Evolutionary conservation across 2,797 vertebrate genomes (phyloP).

Genomic region (Ctenopoma kingsleyae): DNA sequence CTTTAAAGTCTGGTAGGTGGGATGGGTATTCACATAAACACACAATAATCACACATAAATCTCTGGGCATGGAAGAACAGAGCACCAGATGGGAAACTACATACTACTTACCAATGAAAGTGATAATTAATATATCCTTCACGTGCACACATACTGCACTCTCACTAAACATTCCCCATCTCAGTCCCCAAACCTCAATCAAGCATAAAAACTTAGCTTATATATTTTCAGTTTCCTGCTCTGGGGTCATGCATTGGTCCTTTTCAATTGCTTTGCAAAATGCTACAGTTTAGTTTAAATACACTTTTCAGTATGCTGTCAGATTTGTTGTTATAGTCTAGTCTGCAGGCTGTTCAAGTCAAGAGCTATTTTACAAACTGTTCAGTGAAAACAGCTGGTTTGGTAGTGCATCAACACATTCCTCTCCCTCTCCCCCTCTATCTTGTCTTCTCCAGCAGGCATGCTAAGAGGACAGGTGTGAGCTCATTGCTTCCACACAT

Average conservation of each 20-base stretch:
- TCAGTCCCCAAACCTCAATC: not conserved
- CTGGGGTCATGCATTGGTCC: not conserved
- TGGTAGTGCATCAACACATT: slow-evolving; percentile 61
- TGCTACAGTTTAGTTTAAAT: not conserved
- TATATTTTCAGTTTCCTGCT: slow-evolving; percentile 8
- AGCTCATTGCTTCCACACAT: slow-evolving; percentile 61
- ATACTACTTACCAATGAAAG: slow-evolving; percentile 33
- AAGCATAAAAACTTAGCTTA: not conserved
- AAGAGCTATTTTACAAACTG: slow-evolving; percentile 24
- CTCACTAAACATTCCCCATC: not conserved
- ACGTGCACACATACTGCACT: not conserved
- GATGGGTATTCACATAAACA: slow-evolving; percentile 37
- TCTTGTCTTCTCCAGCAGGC: slow-evolving; percentile 62
- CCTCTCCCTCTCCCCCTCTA: slow-evolving; percentile 32
- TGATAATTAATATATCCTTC: slow-evolving; percentile 14
- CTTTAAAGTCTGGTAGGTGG: slow-evolving; percentile 30
- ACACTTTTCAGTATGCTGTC: not conserved
- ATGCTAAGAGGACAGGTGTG: slow-evolving; percentile 77
- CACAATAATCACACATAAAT: slow-evolving; percentile 43
- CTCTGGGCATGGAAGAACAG: slow-evolving; percentile 9
- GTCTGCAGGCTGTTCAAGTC: not conserved
- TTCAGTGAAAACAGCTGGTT: slow-evolving; percentile 67
- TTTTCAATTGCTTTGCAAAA: slow-evolving; percentile 14
- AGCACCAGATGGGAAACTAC: slow-evolving; percentile 50
- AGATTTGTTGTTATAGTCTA: not conserved